These are phyloP conservation scores for Plusia festucae DNA, from an alignment of 2,888 invertebrate species.

Conservation along the genomic window DNA sequence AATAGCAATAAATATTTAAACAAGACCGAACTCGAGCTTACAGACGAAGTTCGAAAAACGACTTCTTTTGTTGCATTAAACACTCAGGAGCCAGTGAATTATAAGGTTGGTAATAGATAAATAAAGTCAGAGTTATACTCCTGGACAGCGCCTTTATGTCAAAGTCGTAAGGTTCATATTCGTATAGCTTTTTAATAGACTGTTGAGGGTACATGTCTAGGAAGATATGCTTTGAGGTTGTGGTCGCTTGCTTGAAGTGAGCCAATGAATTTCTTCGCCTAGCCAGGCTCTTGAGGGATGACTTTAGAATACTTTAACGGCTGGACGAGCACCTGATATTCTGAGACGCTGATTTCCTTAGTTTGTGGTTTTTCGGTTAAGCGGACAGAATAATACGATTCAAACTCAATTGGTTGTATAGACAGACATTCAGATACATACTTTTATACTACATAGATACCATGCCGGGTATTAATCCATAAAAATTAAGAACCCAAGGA, in stretches of 20 bases:
- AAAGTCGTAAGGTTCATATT: not conserved
- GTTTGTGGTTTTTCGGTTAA: not conserved
- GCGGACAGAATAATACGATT: not conserved
- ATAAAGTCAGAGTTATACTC: slow-evolving; percentile 20
- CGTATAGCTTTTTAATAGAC: too few relatives aligned
- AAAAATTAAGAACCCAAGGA: not conserved
- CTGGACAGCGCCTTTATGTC: not conserved
- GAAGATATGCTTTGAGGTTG: slow-evolving; percentile 23
- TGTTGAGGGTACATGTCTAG: slow-evolving; percentile 12
- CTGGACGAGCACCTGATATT: not conserved
- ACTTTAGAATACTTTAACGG: not conserved
- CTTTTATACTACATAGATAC: too few relatives aligned
- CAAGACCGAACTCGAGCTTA: slow-evolving; percentile 30
- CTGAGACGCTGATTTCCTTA: not conserved
- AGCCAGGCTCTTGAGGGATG: not conserved
- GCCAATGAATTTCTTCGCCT: slow-evolving; percentile 5
- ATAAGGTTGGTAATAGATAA: slow-evolving; percentile 31
- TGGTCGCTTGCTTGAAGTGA: not conserved
- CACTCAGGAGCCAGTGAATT: slow-evolving; percentile 35
- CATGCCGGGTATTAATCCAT: not conserved
- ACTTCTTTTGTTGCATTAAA: slow-evolving; percentile 34
- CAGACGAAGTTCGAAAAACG: slow-evolving; percentile 20
- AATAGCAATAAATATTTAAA: slow-evolving; percentile 28
- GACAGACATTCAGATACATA: not conserved
- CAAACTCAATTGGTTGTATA: not conserved